These are phyloP conservation scores for Thamnophis elegans DNA, from an alignment of 2,797 vertebrate species.

Conservation along the genomic window DNA sequence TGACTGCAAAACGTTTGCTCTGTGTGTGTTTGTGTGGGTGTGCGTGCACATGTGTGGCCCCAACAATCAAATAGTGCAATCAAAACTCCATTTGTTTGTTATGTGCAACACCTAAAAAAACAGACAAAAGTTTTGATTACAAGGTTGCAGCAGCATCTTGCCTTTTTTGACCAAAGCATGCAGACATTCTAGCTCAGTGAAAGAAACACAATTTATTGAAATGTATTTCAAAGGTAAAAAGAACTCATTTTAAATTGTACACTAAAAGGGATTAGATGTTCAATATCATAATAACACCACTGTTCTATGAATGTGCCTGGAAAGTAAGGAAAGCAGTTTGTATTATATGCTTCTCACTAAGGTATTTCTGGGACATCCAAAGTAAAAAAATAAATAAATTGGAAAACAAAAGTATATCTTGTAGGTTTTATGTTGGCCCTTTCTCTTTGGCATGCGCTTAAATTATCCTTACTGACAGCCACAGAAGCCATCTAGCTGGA, in stretches of 20 bases:
- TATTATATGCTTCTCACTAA: neutral
- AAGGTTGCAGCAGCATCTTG: neutral
- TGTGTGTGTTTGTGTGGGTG: neutral
- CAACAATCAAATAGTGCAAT: neutral
- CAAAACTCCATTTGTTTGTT: neutral
- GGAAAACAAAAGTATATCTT: neutral
- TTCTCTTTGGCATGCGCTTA: conserved; percentile 7
- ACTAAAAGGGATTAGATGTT: neutral
- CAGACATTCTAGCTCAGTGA: neutral
- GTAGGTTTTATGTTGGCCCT: conserved; percentile 7
- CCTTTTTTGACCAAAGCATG: neutral
- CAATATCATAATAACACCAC: neutral
- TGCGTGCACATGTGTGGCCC: rapidly evolving
- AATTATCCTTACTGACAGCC: conserved; percentile 9
- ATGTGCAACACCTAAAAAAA: neutral
- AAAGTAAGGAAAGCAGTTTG: neutral
- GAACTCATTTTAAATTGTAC: neutral
- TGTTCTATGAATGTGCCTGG: neutral
- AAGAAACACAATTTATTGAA: neutral
- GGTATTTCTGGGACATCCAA: neutral
- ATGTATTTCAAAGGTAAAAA: neutral
- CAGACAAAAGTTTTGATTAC: neutral
- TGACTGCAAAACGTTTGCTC: neutral
- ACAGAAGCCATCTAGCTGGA: neutral
- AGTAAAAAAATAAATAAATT: neutral